Evolutionary conservation across 2,113 vertebrate genomes (phyloP).

Genomic region (Scomber scombrus): DNA sequence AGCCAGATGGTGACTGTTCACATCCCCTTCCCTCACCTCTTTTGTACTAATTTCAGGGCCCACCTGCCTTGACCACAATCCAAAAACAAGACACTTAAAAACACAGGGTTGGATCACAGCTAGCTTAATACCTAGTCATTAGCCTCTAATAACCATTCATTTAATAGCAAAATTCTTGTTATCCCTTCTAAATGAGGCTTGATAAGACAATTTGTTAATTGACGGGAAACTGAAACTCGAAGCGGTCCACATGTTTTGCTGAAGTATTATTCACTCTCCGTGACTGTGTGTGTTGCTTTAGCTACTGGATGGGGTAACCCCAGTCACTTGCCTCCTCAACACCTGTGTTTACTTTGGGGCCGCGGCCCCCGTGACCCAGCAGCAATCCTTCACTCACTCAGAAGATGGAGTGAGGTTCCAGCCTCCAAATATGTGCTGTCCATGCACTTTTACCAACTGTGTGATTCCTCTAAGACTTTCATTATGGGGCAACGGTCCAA

Average conservation of each 20-base stretch:
- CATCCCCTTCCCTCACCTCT: conserved; percentile 2
- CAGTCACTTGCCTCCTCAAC: conserved; percentile 80
- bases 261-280: conserved; percentile 63
- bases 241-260: conserved; percentile 40
- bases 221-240: conserved; percentile 63
- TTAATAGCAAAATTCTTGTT: conserved; percentile 69
- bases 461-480: conserved; percentile 79
- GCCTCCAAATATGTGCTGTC: conserved; percentile 82
- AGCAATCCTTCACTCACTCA: conserved; percentile 82
- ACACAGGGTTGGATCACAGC: conserved; percentile 46
- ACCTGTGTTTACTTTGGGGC: conserved; percentile 91
- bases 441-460: conserved; percentile 79
- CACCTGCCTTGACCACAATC: conserved; percentile 69
- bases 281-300: conserved; percentile 79
- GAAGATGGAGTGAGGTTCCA: conserved; percentile 81
- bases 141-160: conserved; percentile 68
- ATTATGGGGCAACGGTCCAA: conserved; percentile 68
- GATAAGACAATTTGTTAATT: conserved; percentile 76
- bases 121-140: conserved; percentile 62
- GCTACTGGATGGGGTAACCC: conserved; percentile 81
- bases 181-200: conserved; percentile 78
- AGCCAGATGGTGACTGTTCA: conserved; percentile 28
- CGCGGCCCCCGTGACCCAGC: conserved; percentile 81
- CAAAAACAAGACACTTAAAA: conserved; percentile 58
- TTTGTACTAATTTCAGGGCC: conserved; percentile 30